Evolutionary conservation across 2,888 invertebrate genomes (phyloP).

Genomic region (Eurytoma adleriae): DNA sequence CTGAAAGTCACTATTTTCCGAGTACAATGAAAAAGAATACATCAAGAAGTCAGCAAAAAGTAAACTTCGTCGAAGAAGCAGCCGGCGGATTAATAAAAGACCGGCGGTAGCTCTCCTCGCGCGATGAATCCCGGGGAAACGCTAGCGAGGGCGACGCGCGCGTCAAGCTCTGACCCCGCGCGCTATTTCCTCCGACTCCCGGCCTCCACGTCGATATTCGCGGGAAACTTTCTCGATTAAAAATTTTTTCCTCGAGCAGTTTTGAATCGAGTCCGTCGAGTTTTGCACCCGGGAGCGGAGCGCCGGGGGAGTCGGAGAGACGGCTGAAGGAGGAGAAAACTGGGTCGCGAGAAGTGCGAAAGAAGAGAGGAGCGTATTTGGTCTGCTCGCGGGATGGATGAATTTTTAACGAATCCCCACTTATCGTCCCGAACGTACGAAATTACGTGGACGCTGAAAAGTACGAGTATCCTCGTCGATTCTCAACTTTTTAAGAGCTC

Average conservation of each 20-base stretch:
- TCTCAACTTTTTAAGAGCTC: constrained; percentile 23
- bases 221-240: constrained; percentile 73
- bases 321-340: constrained; percentile 10
- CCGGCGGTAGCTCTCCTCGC: background rate
- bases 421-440: constrained; percentile 18
- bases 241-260: constrained; percentile 66
- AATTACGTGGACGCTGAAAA: constrained; percentile 6
- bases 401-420: constrained; percentile 51
- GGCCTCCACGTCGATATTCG: constrained; percentile 57
- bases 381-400: constrained; percentile 33
- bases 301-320: constrained; percentile 30
- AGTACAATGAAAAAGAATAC: too few species aligned
- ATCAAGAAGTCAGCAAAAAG: too few species aligned
- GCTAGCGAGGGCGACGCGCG: constrained; percentile 28
- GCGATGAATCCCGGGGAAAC: constrained; percentile 17
- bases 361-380: constrained; percentile 45
- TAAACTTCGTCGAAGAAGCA: constrained; percentile 30
- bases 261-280: constrained; percentile 58
- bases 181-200: constrained; percentile 46
- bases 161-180: background rate
- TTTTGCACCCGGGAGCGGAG: constrained; percentile 61
- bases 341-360: constrained; percentile 42
- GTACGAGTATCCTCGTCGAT: constrained; percentile 17
- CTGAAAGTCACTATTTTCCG: too few species aligned
- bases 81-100: constrained; percentile 43